These are phyloP conservation scores for Drosophila putrida DNA, from an alignment of 2,888 invertebrate species.

Conservation along the genomic window DNA sequence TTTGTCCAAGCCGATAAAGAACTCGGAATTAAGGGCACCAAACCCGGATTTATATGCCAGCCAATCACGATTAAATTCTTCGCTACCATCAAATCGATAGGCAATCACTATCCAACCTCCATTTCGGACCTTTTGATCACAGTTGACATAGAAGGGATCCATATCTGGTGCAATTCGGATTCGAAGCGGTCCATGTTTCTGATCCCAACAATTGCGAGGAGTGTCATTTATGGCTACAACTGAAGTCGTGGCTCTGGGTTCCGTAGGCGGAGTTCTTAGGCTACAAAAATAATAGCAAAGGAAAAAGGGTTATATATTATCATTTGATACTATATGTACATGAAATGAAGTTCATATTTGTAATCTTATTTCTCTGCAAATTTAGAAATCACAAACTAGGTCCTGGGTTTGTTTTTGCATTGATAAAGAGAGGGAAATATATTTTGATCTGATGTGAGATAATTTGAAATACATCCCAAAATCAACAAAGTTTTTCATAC, in stretches of 20 bases:
- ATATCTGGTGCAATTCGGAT: slow-evolving; percentile 35
- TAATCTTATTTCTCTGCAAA: too few species aligned
- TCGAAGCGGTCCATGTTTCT: slow-evolving; percentile 59
- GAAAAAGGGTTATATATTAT: too few species aligned
- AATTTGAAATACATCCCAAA: too few species aligned
- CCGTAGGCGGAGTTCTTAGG: not conserved
- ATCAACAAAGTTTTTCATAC: too few species aligned
- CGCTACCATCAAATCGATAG: slow-evolving; percentile 60
- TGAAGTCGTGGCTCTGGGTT: not conserved
- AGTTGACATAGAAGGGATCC: slow-evolving; percentile 62
- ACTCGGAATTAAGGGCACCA: slow-evolving; percentile 55
- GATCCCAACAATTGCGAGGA: slow-evolving; percentile 55
- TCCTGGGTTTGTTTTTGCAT: too few species aligned
- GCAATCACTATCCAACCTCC: slow-evolving; percentile 73
- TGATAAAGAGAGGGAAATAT: too few species aligned
- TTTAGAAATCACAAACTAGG: too few species aligned
- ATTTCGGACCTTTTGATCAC: slow-evolving; percentile 51
- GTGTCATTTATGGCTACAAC: slow-evolving; percentile 3
- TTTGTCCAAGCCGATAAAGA: slow-evolving; percentile 70
- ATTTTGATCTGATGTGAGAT: too few species aligned
- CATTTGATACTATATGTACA: too few species aligned
- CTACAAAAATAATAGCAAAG: too few species aligned
- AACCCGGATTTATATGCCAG: slow-evolving; percentile 63
- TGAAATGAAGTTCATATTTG: too few species aligned
- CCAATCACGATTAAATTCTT: slow-evolving; percentile 58